Evolutionary conservation across 2,113 vertebrate species (phyloP).

Genomic region (Microcebus griseorufus): DNA sequence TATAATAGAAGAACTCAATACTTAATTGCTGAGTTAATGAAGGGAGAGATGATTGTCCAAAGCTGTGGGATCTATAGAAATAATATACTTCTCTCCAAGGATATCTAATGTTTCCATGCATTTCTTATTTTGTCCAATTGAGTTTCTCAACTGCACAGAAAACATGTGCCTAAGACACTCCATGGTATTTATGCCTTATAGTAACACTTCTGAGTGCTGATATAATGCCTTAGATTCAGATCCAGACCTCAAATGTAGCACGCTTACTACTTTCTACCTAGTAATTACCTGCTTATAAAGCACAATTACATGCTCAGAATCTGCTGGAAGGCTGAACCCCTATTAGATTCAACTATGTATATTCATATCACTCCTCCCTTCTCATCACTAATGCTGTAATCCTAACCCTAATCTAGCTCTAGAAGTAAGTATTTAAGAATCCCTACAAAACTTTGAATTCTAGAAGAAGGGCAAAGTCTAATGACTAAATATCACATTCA

Average conservation of each 20-base stretch:
- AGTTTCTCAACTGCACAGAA: neutral
- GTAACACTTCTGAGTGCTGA: neutral
- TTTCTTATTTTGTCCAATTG: neutral
- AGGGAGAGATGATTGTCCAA: neutral
- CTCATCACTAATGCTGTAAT: neutral
- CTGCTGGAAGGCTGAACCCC: neutral
- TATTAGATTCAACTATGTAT: neutral
- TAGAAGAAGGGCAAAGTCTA: neutral
- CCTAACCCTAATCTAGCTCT: neutral
- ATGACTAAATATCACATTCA: neutral
- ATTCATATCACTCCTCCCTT: neutral
- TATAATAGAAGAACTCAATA: neutral
- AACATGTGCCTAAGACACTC: neutral
- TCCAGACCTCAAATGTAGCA: neutral
- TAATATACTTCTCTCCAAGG: neutral
- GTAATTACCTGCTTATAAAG: constrained; percentile 9
- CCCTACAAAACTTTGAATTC: neutral
- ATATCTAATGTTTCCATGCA: neutral
- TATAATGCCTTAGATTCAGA: constrained; percentile 25
- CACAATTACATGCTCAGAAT: neutral
- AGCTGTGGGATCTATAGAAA: neutral
- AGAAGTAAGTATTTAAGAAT: neutral
- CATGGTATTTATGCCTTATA: neutral
- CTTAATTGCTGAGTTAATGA: constrained; percentile 42
- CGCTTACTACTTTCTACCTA: constrained; percentile 2